Conservation (phyloP, 1,140 invertebrate genomes). For the Capitella teleta region DNA sequence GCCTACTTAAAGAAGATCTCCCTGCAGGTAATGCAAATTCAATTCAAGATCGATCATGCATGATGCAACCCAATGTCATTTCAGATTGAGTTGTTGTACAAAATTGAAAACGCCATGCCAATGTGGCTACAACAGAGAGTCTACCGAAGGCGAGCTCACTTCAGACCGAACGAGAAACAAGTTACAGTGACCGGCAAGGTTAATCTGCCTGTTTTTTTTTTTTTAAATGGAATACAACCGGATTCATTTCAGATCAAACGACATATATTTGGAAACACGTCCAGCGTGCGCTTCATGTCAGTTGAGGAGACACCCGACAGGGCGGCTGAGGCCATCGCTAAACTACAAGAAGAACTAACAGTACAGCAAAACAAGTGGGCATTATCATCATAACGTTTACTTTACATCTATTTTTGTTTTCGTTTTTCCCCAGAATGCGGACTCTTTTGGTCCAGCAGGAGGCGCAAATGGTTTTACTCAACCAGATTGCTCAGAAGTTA, state of each 20-base stretch:
- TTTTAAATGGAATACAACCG: not conserved
- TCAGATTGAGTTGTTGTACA: slow-evolving; percentile 15
- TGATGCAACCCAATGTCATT: not conserved
- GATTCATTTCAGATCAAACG: not conserved
- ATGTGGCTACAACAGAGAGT: slow-evolving; percentile 10
- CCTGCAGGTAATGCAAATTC: slow-evolving; percentile 17
- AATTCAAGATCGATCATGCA: not conserved
- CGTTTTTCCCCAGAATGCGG: too few species aligned
- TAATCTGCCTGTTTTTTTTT: not conserved
- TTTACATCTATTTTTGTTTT: too few species aligned
- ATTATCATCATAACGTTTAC: too few species aligned
- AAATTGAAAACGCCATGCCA: slow-evolving; percentile 15
- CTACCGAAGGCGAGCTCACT: slow-evolving; percentile 8
- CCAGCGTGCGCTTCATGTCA: too few species aligned
- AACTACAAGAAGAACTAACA: too few species aligned
- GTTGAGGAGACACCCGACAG: too few species aligned
- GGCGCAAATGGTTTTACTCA: too few species aligned
- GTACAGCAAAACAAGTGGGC: too few species aligned
- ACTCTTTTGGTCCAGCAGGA: too few species aligned
- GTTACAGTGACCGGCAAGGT: slow-evolving; percentile 4
- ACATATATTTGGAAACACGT: too few species aligned
- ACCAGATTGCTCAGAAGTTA: too few species aligned
- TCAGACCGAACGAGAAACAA: slow-evolving; percentile 9
- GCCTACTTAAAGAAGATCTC: slow-evolving; percentile 23
- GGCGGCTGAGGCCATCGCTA: too few species aligned